Evolutionary conservation across 1,140 invertebrate genomes (phyloP).

Genomic region (Trichonephila inaurata): DNA sequence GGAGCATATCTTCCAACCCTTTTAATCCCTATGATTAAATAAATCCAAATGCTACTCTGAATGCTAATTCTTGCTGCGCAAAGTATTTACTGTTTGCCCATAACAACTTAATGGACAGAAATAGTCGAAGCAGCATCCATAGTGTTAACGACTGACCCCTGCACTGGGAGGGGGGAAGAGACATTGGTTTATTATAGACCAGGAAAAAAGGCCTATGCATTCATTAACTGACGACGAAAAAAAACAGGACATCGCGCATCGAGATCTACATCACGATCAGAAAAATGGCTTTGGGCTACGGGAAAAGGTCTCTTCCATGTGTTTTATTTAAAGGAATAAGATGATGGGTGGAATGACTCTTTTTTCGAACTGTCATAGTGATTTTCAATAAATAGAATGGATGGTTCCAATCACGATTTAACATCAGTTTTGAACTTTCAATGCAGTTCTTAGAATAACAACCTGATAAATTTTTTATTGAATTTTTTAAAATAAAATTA

Average conservation of each 20-base stretch:
- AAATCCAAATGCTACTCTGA: neutral
- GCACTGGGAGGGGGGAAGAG: neutral
- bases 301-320: neutral
- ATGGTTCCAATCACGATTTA: neutral
- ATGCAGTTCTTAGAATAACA: neutral
- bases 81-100: neutral
- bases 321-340: neutral
- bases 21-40: neutral
- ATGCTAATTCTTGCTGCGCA: neutral
- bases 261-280: constrained; percentile 24
- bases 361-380: neutral
- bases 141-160: constrained; percentile 43
- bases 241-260: neutral
- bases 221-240: neutral
- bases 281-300: neutral
- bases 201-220: neutral
- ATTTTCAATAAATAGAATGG: constrained; percentile 1
- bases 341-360: constrained; percentile 26
- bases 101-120: neutral
- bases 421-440: neutral
- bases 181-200: constrained; percentile 24
- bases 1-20: neutral
- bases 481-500: neutral
- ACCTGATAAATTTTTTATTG: neutral
- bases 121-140: constrained; percentile 14